Conservation (phyloP, 2,113 vertebrate species). For the Muntiacus reevesi region DNA sequence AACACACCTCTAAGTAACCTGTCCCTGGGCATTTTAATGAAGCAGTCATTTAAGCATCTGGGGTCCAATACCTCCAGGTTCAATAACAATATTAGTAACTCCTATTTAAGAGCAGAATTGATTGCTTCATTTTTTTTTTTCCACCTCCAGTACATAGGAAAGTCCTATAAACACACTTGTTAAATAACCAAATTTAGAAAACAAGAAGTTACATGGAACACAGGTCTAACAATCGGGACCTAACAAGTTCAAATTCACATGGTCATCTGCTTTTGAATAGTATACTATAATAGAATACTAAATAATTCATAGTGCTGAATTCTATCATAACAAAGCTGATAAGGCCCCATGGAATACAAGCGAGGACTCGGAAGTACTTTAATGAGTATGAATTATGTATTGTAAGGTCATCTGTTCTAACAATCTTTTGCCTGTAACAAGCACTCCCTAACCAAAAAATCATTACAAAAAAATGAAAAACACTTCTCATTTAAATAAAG, state of each 20-base stretch:
- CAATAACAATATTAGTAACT: not conserved
- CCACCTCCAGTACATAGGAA: not conserved
- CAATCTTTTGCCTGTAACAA: not conserved
- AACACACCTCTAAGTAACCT: not conserved
- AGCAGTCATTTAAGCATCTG: not conserved
- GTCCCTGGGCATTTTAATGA: not conserved
- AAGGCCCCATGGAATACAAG: not conserved
- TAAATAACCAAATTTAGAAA: not conserved
- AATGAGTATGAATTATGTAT: constrained; percentile 27
- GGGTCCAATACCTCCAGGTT: not conserved
- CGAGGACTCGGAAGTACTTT: not conserved
- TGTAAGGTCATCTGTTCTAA: not conserved
- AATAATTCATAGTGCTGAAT: not conserved
- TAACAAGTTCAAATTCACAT: not conserved
- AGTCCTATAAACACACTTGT: not conserved
- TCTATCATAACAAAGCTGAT: not conserved
- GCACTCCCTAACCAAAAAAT: not conserved
- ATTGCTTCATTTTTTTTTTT: not conserved
- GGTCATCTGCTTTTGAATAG: not conserved
- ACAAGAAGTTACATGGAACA: not conserved
- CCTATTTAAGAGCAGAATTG: not conserved
- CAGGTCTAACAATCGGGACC: not conserved
- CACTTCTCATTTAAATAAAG: not conserved
- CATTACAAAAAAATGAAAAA: not conserved
- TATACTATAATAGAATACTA: not conserved